Conservation (phyloP, 1,140 invertebrate genomes). For the Rhopalosiphum maidis region DNA sequence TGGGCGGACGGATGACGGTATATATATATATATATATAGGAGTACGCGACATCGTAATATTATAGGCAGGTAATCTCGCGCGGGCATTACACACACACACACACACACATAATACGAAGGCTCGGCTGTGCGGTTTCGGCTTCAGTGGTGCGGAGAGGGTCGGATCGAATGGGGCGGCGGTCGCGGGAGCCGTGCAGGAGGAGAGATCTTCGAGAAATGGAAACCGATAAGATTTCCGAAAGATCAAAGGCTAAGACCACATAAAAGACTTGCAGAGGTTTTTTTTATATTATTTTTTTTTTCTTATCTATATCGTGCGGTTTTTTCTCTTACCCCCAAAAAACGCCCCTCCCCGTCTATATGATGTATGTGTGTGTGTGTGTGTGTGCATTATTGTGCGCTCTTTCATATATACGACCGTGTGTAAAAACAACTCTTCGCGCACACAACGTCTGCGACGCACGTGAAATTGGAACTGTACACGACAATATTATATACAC, state of each 20-base stretch:
- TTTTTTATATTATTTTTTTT: not conserved
- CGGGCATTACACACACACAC: not conserved
- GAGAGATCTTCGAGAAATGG: constrained; percentile 48
- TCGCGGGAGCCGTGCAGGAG: no score
- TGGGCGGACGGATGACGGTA: not conserved
- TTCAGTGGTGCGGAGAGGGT: not conserved
- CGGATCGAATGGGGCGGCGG: not conserved
- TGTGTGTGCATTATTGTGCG: not conserved
- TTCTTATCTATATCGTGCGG: constrained; percentile 31
- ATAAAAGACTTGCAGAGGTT: constrained; percentile 41
- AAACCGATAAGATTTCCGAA: constrained; percentile 54
- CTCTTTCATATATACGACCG: not conserved
- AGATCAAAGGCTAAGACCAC: constrained; percentile 54
- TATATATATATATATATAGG: no score
- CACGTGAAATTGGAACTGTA: constrained; percentile 22
- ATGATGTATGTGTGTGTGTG: not conserved
- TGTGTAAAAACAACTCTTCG: not conserved
- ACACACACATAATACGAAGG: not conserved
- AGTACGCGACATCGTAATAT: not conserved
- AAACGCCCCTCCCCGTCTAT: not conserved
- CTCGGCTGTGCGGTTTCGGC: not conserved
- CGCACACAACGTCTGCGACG: not conserved
- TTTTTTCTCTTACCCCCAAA: constrained; percentile 3
- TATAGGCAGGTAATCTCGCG: not conserved
- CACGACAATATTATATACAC: not conserved